A percentile compares a stretch with the other conserved stretches of the same genome.
These are phyloP conservation scores for Zosterops lateralis DNA, from an alignment of 2,113 vertebrate species.

Conservation along the genomic window DNA sequence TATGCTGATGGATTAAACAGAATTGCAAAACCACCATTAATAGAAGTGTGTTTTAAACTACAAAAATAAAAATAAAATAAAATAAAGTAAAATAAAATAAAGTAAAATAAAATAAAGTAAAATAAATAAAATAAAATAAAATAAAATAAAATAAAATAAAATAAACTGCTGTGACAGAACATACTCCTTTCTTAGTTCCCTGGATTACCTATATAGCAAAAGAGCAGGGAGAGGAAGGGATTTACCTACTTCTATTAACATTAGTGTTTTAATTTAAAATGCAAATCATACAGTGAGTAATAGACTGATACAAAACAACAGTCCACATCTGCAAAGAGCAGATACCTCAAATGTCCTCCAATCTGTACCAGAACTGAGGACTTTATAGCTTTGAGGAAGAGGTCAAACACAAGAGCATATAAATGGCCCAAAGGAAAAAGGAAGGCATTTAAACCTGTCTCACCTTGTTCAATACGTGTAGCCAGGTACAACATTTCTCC, in stretches of 20 bases:
- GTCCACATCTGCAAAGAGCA: background rate
- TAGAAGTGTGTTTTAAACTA: background rate
- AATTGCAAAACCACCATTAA: background rate
- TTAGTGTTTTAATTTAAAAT: background rate
- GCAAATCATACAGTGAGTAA: background rate
- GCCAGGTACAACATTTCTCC: slow-evolving; percentile 97
- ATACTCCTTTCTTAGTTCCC: background rate
- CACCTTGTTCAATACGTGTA: slow-evolving; percentile 96
- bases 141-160: too few species aligned
- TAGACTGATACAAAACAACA: background rate
- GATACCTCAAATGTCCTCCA: background rate
- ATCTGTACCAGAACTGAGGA: background rate
- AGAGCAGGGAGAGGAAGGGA: background rate
- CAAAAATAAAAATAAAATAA: background rate
- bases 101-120: too few species aligned
- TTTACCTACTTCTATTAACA: background rate
- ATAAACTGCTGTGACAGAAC: background rate
- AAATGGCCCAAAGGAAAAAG: background rate
- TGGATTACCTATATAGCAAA: background rate
- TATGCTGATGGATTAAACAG: background rate
- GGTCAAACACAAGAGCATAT: background rate
- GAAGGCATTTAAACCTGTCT: background rate
- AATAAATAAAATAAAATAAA: too few species aligned
- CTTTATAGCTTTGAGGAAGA: background rate
- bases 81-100: too few species aligned